phyloP scores from a whole-genome alignment of 2,113 vertebrate species.

The Urocynchramus pylzowi region DNA sequence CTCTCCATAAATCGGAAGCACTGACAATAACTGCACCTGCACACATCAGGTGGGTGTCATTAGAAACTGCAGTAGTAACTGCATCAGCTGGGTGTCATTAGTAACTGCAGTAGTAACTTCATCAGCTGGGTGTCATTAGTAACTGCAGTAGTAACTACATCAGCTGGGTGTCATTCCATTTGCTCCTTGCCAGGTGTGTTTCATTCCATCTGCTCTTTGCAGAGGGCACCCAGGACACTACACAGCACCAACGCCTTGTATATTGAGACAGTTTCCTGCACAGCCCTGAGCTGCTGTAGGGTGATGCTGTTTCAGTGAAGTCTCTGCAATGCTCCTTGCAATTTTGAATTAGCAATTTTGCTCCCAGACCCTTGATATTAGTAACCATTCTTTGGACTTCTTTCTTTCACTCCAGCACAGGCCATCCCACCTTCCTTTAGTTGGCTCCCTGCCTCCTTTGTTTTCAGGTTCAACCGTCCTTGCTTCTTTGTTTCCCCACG shows the following conservation, averaged over 20 bases:
- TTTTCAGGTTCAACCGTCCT: background rate
- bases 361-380: background rate
- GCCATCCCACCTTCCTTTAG: background rate
- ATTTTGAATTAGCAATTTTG: background rate
- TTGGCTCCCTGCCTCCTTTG: background rate
- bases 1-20: background rate
- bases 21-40: background rate
- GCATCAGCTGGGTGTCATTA: no score
- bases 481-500: fast-evolving
- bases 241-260: no score
- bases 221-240: background rate
- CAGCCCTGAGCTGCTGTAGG: background rate
- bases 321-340: background rate
- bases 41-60: no score
- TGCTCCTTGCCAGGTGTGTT: background rate
- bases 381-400: background rate
- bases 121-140: no score
- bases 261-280: background rate
- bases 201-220: background rate
- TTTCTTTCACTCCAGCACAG: background rate
- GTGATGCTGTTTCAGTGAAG: fast-evolving
- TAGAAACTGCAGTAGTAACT: no score
- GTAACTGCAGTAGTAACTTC: no score
- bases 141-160: no score
- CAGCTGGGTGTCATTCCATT: background rate